These are phyloP conservation scores for Ephydatia muelleri DNA, from an alignment of 37 sponge, comb jelly and placozoan species.

Conservation along the genomic window DNA sequence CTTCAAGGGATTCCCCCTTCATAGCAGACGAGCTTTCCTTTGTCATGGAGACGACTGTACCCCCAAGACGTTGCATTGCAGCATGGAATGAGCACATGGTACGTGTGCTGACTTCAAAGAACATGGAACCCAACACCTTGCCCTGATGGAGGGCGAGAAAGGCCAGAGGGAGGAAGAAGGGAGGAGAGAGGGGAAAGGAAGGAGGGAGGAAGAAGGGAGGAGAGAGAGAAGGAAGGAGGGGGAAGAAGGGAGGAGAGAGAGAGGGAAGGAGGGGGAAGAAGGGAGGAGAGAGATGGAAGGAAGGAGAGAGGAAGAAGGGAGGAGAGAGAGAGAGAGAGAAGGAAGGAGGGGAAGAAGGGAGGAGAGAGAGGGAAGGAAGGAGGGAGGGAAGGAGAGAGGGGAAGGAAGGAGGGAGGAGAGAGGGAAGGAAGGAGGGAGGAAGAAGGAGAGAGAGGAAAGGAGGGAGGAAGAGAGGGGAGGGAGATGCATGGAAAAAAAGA, in stretches of 20 bases:
- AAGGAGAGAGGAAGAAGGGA: no score
- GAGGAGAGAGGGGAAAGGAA: background rate
- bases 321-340: background rate
- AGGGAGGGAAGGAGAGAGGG: background rate
- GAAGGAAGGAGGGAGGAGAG: no score
- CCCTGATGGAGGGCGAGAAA: slow-evolving; percentile 44
- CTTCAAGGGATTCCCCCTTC: slow-evolving; percentile 98
- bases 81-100: slow-evolving; percentile 90
- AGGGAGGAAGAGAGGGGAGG: no score
- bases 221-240: background rate
- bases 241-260: slow-evolving; percentile 1
- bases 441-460: no score
- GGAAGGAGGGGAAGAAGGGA: background rate
- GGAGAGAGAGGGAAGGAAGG: background rate
- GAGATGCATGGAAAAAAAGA: no score
- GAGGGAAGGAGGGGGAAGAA: no score
- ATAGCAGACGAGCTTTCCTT: slow-evolving; percentile 82
- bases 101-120: slow-evolving; percentile 97
- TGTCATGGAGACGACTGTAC: slow-evolving; percentile 71
- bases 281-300: no score
- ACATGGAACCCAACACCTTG: slow-evolving; percentile 88
- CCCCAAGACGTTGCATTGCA: slow-evolving; percentile 98
- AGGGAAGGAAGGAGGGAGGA: no score
- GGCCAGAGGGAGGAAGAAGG: background rate
- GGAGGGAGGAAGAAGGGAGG: background rate